Evolutionary conservation across 2,797 vertebrate species (phyloP).

Genomic region (Linurgus olivaceus): DNA sequence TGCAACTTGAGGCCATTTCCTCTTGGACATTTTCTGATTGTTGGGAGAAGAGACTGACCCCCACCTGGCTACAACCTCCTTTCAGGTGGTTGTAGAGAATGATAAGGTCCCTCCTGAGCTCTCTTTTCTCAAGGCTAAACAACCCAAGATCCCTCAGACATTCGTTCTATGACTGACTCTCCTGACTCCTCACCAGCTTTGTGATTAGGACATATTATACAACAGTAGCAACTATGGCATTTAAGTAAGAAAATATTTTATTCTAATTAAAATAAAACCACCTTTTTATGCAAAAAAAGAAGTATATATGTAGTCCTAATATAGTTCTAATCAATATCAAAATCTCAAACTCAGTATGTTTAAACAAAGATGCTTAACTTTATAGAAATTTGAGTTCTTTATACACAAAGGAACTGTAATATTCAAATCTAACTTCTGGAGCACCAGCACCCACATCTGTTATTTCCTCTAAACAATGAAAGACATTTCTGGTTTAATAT

Average conservation of each 20-base stretch:
- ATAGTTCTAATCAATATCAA: background rate
- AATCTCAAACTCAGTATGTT: background rate
- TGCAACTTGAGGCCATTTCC: background rate
- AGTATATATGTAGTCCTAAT: background rate
- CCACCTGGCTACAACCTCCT: background rate
- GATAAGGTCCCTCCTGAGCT: background rate
- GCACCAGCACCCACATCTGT: background rate
- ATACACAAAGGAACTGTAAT: background rate
- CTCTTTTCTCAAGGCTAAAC: background rate
- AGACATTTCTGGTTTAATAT: background rate
- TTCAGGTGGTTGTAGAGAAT: background rate
- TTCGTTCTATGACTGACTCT: background rate
- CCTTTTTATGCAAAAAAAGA: background rate
- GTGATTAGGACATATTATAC: background rate
- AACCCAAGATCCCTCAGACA: accelerated
- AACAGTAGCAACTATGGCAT: background rate
- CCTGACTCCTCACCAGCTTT: background rate
- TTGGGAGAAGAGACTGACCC: background rate
- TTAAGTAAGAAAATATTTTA: background rate
- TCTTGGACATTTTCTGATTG: background rate
- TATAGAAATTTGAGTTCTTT: background rate
- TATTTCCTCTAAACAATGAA: background rate
- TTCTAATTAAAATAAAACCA: background rate
- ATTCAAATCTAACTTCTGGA: background rate
- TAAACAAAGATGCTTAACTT: background rate